phyloP scores from a whole-genome alignment of 1,140 invertebrate species.

The Atta cephalotes region DNA sequence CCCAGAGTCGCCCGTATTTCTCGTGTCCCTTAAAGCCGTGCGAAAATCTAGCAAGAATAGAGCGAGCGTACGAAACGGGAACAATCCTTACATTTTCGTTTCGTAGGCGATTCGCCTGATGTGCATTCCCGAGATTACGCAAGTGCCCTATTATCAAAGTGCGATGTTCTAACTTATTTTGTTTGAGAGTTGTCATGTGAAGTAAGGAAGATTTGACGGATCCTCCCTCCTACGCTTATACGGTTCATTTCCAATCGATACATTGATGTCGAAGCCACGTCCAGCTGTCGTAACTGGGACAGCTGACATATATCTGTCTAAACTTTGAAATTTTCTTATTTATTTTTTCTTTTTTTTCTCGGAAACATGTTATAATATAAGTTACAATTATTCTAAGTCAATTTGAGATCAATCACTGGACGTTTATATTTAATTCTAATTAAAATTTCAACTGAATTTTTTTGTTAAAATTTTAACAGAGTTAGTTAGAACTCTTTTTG shows the following conservation, averaged over 20 bases:
- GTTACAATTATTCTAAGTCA: neutral
- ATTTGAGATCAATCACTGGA: neutral
- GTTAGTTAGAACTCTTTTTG: neutral
- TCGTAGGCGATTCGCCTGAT: slow-evolving; percentile 20
- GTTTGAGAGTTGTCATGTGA: neutral
- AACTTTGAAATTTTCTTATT: slow-evolving; percentile 3
- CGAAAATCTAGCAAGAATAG: neutral
- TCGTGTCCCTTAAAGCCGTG: slow-evolving; percentile 22
- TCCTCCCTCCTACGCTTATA: neutral
- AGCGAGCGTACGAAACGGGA: slow-evolving; percentile 18
- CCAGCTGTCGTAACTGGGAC: neutral
- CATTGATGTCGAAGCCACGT: neutral
- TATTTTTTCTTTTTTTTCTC: neutral
- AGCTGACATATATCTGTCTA: neutral
- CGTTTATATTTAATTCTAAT: neutral
- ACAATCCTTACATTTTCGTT: slow-evolving; percentile 44
- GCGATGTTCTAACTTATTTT: slow-evolving; percentile 48
- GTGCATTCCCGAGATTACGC: neutral
- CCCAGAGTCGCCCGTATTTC: slow-evolving; percentile 64
- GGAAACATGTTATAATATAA: neutral
- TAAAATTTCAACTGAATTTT: neutral
- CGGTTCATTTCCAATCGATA: slow-evolving; percentile 26
- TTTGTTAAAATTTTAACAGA: neutral
- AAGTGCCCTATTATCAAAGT: slow-evolving; percentile 17
- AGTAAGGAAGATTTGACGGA: neutral